Conservation (phyloP, 2,797 vertebrate genomes). For the Cephalopachus bancanus region DNA sequence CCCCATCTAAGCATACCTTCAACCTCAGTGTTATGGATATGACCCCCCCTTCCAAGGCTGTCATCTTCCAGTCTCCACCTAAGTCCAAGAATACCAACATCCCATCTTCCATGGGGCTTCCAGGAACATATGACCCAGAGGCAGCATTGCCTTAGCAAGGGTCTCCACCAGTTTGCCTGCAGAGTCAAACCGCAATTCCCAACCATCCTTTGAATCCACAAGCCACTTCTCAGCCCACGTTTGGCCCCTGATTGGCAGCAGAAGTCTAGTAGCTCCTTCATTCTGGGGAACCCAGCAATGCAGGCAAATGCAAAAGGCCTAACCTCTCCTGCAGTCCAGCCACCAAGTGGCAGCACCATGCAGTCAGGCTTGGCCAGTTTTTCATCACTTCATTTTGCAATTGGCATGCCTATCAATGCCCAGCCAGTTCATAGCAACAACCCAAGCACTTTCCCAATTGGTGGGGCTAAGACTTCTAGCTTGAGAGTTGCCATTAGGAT, state of each 20-base stretch:
- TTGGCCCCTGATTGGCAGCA: conserved; percentile 71
- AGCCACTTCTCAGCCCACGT: conserved; percentile 82
- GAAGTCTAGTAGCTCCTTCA: not conserved
- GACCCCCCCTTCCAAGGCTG: too few species aligned
- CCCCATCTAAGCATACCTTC: too few species aligned
- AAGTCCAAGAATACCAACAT: not conserved
- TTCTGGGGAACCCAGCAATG: not conserved
- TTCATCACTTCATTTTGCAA: conserved; percentile 2
- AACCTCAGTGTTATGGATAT: not conserved
- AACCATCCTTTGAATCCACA: conserved; percentile 74
- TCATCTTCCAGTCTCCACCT: not conserved
- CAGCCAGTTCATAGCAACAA: conserved; percentile 20
- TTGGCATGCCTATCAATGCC: not conserved
- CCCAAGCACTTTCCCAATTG: conserved; percentile 86
- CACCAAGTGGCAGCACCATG: conserved; percentile 63
- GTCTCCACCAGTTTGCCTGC: not conserved
- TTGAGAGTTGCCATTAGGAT: conserved; percentile 88
- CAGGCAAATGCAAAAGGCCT: not conserved
- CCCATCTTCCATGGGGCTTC: not conserved
- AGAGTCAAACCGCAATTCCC: conserved; percentile 56
- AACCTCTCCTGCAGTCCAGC: not conserved
- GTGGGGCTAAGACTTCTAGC: conserved; percentile 78
- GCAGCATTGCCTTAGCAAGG: conserved; percentile 48
- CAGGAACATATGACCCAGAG: not conserved
- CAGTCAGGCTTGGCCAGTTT: conserved; percentile 67